phyloP scores from a whole-genome alignment of 1,140 invertebrate species.

The Musca vetustissima region DNA sequence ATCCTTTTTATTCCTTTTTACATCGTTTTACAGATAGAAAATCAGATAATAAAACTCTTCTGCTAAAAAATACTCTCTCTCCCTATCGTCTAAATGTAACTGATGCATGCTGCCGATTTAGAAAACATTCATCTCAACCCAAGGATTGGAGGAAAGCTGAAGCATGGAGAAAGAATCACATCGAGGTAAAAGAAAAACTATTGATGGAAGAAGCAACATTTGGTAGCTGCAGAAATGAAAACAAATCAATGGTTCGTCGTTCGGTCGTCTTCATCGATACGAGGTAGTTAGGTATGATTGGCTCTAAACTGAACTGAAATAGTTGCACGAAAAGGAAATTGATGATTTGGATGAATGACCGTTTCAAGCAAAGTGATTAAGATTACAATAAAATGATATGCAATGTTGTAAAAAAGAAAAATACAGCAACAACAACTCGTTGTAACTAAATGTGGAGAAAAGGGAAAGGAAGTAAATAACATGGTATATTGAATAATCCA shows the following conservation, averaged over 20 bases:
- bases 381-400: slow-evolving; percentile 18
- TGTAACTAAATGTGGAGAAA: no score
- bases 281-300: no score
- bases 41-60: slow-evolving; percentile 17
- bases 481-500: no score
- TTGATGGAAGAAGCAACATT: no score
- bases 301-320: neutral
- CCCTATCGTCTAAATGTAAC: slow-evolving; percentile 2
- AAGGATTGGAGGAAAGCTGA: no score
- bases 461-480: no score
- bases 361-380: slow-evolving; percentile 18
- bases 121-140: neutral
- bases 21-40: neutral
- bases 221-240: no score
- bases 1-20: no score
- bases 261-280: neutral
- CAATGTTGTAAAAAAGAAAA: no score
- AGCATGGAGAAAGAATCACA: no score
- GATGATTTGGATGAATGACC: slow-evolving; percentile 21
- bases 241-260: neutral
- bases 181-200: no score
- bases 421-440: no score
- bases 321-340: slow-evolving; percentile 19
- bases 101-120: neutral
- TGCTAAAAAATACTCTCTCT: neutral